These are phyloP conservation scores for Tachina lurida DNA, from an alignment of 2,888 invertebrate species.

Conservation along the genomic window DNA sequence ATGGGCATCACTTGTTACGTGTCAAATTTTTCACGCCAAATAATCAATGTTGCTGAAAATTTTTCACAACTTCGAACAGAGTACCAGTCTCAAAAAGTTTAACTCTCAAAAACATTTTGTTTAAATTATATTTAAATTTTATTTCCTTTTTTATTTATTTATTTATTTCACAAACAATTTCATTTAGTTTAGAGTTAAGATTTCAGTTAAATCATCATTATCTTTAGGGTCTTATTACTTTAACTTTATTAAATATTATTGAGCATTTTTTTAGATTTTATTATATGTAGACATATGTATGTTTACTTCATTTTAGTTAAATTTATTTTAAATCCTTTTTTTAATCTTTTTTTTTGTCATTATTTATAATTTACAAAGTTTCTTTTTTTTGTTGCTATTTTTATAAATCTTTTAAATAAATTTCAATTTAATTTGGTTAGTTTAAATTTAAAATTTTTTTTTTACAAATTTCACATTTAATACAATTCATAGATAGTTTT, in stretches of 20 bases:
- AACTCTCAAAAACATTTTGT: slow-evolving; percentile 4
- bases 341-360: slow-evolving; percentile 2
- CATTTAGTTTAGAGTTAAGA: slow-evolving; percentile 43
- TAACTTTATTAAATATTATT: slow-evolving; percentile 53
- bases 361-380: slow-evolving; percentile 64
- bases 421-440: slow-evolving; percentile 32
- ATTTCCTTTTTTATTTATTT: slow-evolving; percentile 16
- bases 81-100: no score
- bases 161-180: slow-evolving; percentile 56
- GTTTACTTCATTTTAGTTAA: slow-evolving; percentile 35
- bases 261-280: slow-evolving; percentile 50
- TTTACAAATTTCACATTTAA: slow-evolving; percentile 70
- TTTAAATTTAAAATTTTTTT: slow-evolving; percentile 44
- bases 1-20: no score
- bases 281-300: neutral
- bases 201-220: slow-evolving; percentile 48
- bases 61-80: no score
- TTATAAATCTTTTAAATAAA: slow-evolving; percentile 39
- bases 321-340: slow-evolving; percentile 30
- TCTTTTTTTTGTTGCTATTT: slow-evolving; percentile 7
- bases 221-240: slow-evolving; percentile 38
- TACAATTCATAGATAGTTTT: slow-evolving; percentile 52
- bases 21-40: no score
- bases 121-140: slow-evolving; percentile 52
- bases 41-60: no score